These are phyloP conservation scores for Phalacrocorax aristotelis DNA, from an alignment of 2,113 vertebrate genomes.

Conservation along the genomic window DNA sequence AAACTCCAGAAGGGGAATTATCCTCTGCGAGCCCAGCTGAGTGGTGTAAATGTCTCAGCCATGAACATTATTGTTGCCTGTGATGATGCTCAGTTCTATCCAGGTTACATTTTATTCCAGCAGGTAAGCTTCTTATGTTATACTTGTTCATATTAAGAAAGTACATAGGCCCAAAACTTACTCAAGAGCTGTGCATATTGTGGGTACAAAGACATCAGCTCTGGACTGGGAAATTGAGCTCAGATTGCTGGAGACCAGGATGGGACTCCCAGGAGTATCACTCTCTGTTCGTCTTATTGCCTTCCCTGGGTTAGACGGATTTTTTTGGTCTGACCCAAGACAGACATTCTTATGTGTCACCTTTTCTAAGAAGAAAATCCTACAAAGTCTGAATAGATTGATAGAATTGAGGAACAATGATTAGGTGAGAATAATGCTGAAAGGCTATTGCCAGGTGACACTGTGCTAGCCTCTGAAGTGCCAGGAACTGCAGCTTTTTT, in stretches of 20 bases:
- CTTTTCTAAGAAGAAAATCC: background rate
- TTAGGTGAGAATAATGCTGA: background rate
- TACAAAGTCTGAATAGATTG: background rate
- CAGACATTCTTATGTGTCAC: background rate
- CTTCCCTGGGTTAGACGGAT: background rate
- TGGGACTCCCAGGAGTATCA: fast-evolving
- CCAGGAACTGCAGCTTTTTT: background rate
- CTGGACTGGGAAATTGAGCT: background rate
- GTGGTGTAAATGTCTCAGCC: background rate
- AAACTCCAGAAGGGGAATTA: background rate
- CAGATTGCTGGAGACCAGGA: background rate
- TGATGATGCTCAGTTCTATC: background rate
- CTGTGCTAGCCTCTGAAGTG: background rate
- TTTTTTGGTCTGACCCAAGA: background rate
- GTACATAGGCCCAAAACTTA: background rate
- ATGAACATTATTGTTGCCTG: background rate
- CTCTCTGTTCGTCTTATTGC: background rate
- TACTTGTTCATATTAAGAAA: background rate
- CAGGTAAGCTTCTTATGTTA: background rate
- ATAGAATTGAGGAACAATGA: background rate
- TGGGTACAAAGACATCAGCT: background rate
- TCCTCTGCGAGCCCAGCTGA: background rate
- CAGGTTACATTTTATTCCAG: background rate
- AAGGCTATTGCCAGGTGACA: background rate
- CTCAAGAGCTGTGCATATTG: background rate